Evolutionary conservation across 2,888 invertebrate species (phyloP), one percentile per base, ranked within the genome.

Genomic region (Siphlonurus alternatus): DNA sequence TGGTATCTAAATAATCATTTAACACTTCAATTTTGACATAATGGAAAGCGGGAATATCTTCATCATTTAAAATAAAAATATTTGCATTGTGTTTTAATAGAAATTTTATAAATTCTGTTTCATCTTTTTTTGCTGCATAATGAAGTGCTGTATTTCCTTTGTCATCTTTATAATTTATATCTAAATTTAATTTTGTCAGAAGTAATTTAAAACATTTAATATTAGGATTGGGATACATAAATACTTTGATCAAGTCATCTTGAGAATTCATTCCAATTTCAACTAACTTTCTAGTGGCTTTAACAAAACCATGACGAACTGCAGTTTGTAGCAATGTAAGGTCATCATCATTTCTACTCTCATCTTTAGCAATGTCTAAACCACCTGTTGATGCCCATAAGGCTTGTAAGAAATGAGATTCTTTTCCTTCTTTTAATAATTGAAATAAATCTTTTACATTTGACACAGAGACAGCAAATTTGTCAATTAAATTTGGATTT

Each of bases 131-230:
- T 2, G 68, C 70, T 2, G 70, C 70, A 61, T 68, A 69, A 74
- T 90, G 89, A 25, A 91, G 74, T 0, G 87, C 83, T 23, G 86
- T 85, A 67, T 85, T 85, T 20, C 84, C 82, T 70, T 83, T 84
- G 7, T 77, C 71, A 71, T 86, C 86, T n/a, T 75, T 72, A n/a
- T n/a, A n/a, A n/a, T n/a, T n/a, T n/a, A n/a, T n/a, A n/a, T n/a
- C n/a, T n/a, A n/a, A n/a, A n/a, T n/a, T n/a, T n/a, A n/a, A n/a
- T n/a, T n/a, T n/a, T n/a, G n/a, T n/a, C n/a, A n/a, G n/a, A n/a
- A n/a, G n/a, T n/a, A n/a, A n/a, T n/a, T n/a, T n/a, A n/a, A n/a
- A n/a, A n/a, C n/a, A n/a, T n/a, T n/a, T n/a, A n/a, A 68, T n/a
- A n/a, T n/a, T n/a, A n/a, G n/a, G n/a, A n/a, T n/a, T n/a, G n/a